Conservation (phyloP, 2,888 invertebrate genomes). For the Microchrysa polita region DNA sequence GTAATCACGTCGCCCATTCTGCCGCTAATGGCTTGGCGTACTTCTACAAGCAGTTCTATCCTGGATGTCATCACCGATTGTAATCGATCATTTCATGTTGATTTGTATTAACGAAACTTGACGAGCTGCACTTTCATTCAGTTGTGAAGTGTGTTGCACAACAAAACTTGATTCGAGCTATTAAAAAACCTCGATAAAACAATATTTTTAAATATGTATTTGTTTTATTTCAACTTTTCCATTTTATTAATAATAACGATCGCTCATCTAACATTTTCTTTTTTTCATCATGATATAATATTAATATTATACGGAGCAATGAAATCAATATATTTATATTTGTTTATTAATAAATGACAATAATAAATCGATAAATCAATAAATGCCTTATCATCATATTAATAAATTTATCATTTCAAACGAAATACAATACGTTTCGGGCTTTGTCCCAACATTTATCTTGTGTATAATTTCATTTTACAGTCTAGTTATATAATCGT, state of each 20-base stretch:
- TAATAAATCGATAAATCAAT: conserved; percentile 45
- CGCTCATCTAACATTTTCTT: conserved; percentile 21
- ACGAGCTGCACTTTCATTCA: too few relatives aligned
- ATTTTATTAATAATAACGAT: conserved; percentile 7
- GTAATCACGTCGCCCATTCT: too few relatives aligned
- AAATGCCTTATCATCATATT: conserved; percentile 46
- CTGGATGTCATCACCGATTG: too few relatives aligned
- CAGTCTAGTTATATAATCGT: background rate
- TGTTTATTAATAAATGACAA: background rate
- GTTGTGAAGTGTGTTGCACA: too few relatives aligned
- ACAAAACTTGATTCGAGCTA: too few relatives aligned
- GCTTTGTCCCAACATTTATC: conserved; percentile 1
- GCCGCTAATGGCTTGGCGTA: too few relatives aligned
- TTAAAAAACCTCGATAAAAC: too few relatives aligned
- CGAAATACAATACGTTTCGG: conserved; percentile 39
- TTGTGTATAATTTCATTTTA: background rate
- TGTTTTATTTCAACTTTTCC: background rate
- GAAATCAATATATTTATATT: conserved; percentile 38
- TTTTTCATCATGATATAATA: conserved; percentile 18
- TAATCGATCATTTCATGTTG: too few relatives aligned
- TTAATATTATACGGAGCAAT: conserved; percentile 18
- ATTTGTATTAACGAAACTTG: too few relatives aligned
- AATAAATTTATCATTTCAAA: conserved; percentile 39
- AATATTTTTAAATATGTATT: too few relatives aligned
- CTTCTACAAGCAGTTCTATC: too few relatives aligned